Evolutionary conservation across 1,140 invertebrate genomes (phyloP).

Genomic region (Drosophila lini): DNA sequence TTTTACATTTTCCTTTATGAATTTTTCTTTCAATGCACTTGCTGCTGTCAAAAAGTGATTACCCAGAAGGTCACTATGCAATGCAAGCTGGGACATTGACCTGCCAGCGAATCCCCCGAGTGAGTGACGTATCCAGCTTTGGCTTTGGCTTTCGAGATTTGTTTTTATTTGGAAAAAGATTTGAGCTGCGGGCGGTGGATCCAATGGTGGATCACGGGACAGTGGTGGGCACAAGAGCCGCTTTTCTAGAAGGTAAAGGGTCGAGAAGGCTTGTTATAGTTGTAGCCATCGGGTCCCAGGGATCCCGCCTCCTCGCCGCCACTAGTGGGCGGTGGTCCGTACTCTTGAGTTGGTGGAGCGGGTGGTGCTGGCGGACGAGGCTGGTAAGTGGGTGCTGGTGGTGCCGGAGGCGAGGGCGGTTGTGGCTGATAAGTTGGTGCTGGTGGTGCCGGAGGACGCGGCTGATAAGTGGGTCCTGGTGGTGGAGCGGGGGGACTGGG

Average conservation of each 20-base stretch:
- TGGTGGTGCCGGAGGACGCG: conserved; percentile 29
- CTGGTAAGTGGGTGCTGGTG: conserved; percentile 43
- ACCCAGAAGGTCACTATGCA: conserved; percentile 48
- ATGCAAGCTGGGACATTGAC: conserved; percentile 35
- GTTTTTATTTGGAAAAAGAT: conserved; percentile 70
- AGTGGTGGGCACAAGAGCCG: conserved; percentile 11
- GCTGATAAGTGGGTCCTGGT: conserved; percentile 34
- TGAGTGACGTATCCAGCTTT: conserved; percentile 54
- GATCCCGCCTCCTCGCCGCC: conserved; percentile 44
- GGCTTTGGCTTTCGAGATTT: conserved; percentile 46
- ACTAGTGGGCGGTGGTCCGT: conserved; percentile 59
- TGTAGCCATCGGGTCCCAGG: conserved; percentile 54
- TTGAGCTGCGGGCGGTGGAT: conserved; percentile 15
- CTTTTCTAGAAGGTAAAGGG: conserved; percentile 50
- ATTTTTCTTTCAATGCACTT: conserved; percentile 52
- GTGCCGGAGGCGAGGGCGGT: conserved; percentile 27
- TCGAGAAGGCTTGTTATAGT: conserved; percentile 56
- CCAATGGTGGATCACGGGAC: conserved; percentile 29
- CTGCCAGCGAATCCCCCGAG: conserved; percentile 44
- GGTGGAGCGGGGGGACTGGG: conserved; percentile 15
- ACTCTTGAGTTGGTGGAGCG: conserved; percentile 46
- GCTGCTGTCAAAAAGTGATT: conserved; percentile 59
- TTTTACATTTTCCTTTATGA: background rate
- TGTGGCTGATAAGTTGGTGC: conserved; percentile 27
- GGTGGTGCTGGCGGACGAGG: conserved; percentile 43